Percentiles rank a stretch among this genome's conserved stretches.
phyloP scores from a whole-genome alignment of 2,888 invertebrate genomes.

The Trimorus sp. region DNA sequence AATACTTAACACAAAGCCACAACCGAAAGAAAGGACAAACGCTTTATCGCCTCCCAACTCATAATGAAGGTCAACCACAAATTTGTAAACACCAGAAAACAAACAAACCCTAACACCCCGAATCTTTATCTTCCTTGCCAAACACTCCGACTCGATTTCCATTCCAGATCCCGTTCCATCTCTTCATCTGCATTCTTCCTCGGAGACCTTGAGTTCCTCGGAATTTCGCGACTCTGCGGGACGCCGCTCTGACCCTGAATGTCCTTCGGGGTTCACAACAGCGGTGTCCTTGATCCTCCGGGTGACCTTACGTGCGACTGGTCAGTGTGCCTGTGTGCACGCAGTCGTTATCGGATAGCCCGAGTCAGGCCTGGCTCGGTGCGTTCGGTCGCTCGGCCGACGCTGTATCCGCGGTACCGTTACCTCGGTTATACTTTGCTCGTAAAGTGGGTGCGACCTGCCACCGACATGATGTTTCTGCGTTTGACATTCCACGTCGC shows the following conservation, averaged over 20 bases:
- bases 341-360: slow-evolving; percentile 17
- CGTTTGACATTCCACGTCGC: slow-evolving; percentile 62
- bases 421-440: slow-evolving; percentile 70
- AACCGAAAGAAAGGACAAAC: too few species aligned
- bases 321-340: slow-evolving; percentile 56
- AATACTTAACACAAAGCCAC: too few species aligned
- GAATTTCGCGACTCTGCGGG: too few species aligned
- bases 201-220: too few species aligned
- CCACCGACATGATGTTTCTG: slow-evolving; percentile 57
- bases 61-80: too few species aligned
- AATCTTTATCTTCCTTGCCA: too few species aligned
- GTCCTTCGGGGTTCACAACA: slow-evolving; percentile 60
- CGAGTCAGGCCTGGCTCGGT: slow-evolving; percentile 68
- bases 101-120: too few species aligned
- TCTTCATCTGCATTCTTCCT: too few species aligned
- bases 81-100: too few species aligned
- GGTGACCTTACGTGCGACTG: slow-evolving; percentile 69
- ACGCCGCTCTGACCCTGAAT: slow-evolving; percentile 8
- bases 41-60: too few species aligned
- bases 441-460: slow-evolving; percentile 67
- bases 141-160: too few species aligned
- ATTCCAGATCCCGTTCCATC: too few species aligned
- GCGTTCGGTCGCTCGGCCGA: slow-evolving; percentile 73
- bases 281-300: slow-evolving; percentile 75
- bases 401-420: slow-evolving; percentile 74